Evolutionary conservation across 1,140 invertebrate species (phyloP).

Genomic region (Cherax quadricarinatus): DNA sequence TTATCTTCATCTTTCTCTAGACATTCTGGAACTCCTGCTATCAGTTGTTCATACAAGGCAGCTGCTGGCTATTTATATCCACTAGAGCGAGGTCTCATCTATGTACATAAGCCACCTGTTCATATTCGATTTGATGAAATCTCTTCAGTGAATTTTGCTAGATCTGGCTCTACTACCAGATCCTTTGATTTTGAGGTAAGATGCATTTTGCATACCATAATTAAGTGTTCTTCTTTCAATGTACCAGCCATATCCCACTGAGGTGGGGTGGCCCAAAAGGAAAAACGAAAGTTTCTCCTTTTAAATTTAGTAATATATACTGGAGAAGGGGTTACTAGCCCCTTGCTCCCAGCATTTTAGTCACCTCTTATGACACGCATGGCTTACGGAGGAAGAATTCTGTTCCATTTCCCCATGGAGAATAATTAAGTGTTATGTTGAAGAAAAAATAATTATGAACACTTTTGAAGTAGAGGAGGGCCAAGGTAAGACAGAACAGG

Average conservation of each 20-base stretch:
- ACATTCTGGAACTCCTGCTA: constrained; percentile 92
- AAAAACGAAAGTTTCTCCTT: too few species aligned
- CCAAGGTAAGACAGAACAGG: too few species aligned
- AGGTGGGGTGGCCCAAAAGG: too few species aligned
- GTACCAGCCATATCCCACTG: background rate
- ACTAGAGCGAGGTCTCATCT: constrained; percentile 98
- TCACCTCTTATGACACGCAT: too few species aligned
- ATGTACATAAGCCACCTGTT: constrained; percentile 98
- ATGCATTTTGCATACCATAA: background rate
- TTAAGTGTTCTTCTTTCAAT: background rate
- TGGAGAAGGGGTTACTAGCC: too few species aligned
- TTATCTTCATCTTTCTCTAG: constrained; percentile 79
- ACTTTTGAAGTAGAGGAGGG: too few species aligned
- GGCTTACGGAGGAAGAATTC: too few species aligned
- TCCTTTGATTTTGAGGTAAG: constrained; percentile 99
- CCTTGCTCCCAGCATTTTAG: too few species aligned
- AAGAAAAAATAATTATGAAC: too few species aligned
- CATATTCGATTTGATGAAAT: constrained; percentile 99
- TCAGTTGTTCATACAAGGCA: constrained; percentile 98
- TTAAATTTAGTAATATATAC: too few species aligned
- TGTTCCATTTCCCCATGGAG: too few species aligned
- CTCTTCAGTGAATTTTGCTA: constrained; percentile 95
- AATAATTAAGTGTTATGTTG: background rate
- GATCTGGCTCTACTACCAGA: constrained; percentile 94
- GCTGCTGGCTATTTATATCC: constrained; percentile 98